Evolutionary conservation across 2,888 invertebrate genomes (phyloP).

Genomic region (Mechanitis messenoides): DNA sequence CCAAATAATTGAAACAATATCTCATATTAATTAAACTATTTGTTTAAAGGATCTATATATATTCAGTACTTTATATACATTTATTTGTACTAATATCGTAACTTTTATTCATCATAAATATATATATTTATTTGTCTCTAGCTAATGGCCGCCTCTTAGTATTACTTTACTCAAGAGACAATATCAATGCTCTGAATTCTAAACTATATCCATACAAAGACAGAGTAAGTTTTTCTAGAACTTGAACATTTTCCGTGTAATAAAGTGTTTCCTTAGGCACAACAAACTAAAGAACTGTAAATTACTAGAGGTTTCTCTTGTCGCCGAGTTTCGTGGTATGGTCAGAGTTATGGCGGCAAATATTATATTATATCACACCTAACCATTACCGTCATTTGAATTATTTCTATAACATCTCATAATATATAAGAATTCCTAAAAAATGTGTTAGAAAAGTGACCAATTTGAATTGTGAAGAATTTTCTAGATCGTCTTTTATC

Average conservation of each 20-base stretch:
- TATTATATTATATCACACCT: not conserved
- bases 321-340: conserved; percentile 35
- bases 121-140: too few species aligned
- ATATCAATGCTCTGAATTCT: conserved; percentile 5
- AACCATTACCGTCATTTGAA: conserved; percentile 6
- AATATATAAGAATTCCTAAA: too few species aligned
- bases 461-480: not conserved
- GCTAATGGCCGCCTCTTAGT: too few species aligned
- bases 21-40: too few species aligned
- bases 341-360: conserved; percentile 29
- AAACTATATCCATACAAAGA: conserved; percentile 24
- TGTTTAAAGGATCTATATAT: too few species aligned
- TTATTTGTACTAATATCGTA: too few species aligned
- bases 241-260: conserved; percentile 41
- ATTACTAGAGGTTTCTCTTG: conserved; percentile 48
- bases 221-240: conserved; percentile 34
- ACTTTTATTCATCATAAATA: too few species aligned
- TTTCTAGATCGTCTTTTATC: not conserved
- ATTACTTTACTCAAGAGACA: not conserved
- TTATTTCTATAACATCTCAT: not conserved
- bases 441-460: too few species aligned
- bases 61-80: too few species aligned
- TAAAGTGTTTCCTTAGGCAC: conserved; percentile 54
- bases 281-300: conserved; percentile 46
- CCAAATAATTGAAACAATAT: too few species aligned